A percentile compares a stretch with the other conserved stretches of the same genome.
These are phyloP conservation scores for Ochropleura leucogaster DNA, from an alignment of 2,888 invertebrate genomes.

Conservation along the genomic window DNA sequence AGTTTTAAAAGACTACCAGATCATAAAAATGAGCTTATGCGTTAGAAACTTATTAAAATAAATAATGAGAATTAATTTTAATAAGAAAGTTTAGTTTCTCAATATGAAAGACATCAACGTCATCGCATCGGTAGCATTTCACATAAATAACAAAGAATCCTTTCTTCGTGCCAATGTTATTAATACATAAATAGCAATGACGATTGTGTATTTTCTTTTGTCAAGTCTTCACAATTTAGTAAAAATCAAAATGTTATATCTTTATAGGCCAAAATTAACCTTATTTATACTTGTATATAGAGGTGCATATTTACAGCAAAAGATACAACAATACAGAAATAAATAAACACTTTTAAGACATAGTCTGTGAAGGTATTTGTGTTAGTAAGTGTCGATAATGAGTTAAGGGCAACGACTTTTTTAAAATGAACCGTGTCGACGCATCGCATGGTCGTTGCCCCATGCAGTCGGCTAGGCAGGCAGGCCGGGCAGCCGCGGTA, in stretches of 20 bases:
- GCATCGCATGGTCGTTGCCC: constrained; percentile 84
- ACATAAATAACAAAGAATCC: not conserved
- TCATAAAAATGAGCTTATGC: not conserved
- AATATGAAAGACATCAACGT: constrained; percentile 76
- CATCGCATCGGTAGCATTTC: constrained; percentile 46
- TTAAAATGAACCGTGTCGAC: constrained; percentile 81
- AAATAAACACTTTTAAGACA: not conserved
- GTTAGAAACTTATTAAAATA: not conserved
- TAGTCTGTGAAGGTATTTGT: constrained; percentile 37
- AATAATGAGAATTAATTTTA: not conserved
- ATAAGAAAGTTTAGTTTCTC: constrained; percentile 35
- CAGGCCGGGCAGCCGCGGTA: constrained; percentile 70
- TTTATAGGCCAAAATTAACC: constrained; percentile 2
- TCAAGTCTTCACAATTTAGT: not conserved
- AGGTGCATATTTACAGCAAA: constrained; percentile 8
- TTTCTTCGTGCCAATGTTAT: too few relatives aligned
- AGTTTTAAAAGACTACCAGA: not conserved
- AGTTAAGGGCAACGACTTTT: constrained; percentile 83
- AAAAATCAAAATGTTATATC: constrained; percentile 11
- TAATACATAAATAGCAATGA: not conserved
- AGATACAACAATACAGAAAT: constrained; percentile 15
- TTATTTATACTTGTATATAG: constrained; percentile 12
- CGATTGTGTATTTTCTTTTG: constrained; percentile 11
- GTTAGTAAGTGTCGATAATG: constrained; percentile 64
- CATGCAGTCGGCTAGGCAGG: constrained; percentile 75